These are phyloP conservation scores for Leptothorax acervorum DNA, from an alignment of 2,888 invertebrate genomes.

Conservation along the genomic window DNA sequence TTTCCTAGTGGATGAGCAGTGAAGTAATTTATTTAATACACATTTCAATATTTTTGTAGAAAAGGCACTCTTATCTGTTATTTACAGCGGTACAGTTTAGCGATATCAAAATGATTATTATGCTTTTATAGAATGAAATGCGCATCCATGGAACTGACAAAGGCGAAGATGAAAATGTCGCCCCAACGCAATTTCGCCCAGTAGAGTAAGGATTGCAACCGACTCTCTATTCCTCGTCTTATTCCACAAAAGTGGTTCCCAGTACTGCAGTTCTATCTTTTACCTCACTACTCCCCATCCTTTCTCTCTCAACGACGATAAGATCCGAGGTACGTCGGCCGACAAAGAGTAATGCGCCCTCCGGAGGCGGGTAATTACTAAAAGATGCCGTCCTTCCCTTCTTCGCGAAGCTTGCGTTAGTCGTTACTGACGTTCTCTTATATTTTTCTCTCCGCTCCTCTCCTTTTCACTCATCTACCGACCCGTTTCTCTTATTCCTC, in stretches of 20 bases:
- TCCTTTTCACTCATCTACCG: slow-evolving; percentile 25
- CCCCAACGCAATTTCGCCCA: slow-evolving; percentile 36
- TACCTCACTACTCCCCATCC: slow-evolving; percentile 23
- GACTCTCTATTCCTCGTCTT: slow-evolving; percentile 19
- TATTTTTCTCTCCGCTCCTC: slow-evolving; percentile 43
- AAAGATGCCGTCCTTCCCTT: slow-evolving; percentile 68
- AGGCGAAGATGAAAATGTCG: slow-evolving; percentile 39
- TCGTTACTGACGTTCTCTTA: slow-evolving; percentile 43
- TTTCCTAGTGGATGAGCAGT: neutral
- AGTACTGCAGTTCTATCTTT: slow-evolving; percentile 29
- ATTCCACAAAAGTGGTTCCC: slow-evolving; percentile 40
- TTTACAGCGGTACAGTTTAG: neutral
- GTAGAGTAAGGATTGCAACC: slow-evolving; percentile 35
- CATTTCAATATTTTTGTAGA: neutral
- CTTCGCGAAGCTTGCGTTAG: slow-evolving; percentile 38
- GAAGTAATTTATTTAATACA: neutral
- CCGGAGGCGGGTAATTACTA: slow-evolving; percentile 74
- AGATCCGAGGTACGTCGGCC: slow-evolving; percentile 60
- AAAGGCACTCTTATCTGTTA: neutral
- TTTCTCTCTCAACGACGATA: slow-evolving; percentile 54
- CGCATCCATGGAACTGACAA: neutral
- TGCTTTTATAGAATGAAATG: neutral
- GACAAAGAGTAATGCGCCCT: slow-evolving; percentile 76
- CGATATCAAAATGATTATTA: neutral
- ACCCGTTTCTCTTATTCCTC: slow-evolving; percentile 9